Conservation (phyloP, 2,888 invertebrate genomes). For the Gasteruption jaculator region DNA sequence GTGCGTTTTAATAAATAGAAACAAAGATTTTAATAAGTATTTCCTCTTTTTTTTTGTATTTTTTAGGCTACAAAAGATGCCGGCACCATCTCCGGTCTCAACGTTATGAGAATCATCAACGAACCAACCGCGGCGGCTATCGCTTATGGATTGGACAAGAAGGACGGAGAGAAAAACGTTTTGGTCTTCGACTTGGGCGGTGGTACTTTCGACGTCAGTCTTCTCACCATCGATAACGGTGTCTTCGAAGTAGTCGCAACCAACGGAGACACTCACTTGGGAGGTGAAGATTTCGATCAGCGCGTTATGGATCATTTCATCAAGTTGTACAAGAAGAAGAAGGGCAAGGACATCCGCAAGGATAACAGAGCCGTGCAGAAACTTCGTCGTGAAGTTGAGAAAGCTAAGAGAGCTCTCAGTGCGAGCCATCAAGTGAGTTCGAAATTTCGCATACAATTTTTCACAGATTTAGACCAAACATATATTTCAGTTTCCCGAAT, state of each 20-base stretch:
- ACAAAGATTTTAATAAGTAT: background rate
- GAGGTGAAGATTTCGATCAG: conserved; percentile 99
- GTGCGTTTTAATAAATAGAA: background rate
- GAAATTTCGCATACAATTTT: conserved; percentile 3
- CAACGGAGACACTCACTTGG: conserved; percentile 95
- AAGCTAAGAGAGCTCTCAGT: conserved; percentile 94
- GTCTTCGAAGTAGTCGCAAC: conserved; percentile 93
- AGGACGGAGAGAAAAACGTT: conserved; percentile 96
- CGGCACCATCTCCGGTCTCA: conserved; percentile 88
- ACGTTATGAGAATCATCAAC: conserved; percentile 95
- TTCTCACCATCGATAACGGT: conserved; percentile 97
- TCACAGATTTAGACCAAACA: background rate
- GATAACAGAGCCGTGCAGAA: conserved; percentile 95
- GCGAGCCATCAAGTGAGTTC: conserved; percentile 72
- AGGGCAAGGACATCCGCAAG: conserved; percentile 93
- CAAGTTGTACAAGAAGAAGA: conserved; percentile 97
- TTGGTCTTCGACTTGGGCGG: conserved; percentile 98
- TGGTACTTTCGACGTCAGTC: conserved; percentile 98
- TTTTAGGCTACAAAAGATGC: conserved; percentile 93
- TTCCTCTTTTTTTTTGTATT: background rate
- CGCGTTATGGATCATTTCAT: conserved; percentile 99
- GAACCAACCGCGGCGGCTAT: conserved; percentile 97
- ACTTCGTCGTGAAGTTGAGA: conserved; percentile 93
- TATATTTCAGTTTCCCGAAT: background rate
- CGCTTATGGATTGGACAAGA: conserved; percentile 95